These are phyloP conservation scores for Perdix hodgsoniae DNA, from an alignment of 2,797 vertebrate species.

Conservation along the genomic window DNA sequence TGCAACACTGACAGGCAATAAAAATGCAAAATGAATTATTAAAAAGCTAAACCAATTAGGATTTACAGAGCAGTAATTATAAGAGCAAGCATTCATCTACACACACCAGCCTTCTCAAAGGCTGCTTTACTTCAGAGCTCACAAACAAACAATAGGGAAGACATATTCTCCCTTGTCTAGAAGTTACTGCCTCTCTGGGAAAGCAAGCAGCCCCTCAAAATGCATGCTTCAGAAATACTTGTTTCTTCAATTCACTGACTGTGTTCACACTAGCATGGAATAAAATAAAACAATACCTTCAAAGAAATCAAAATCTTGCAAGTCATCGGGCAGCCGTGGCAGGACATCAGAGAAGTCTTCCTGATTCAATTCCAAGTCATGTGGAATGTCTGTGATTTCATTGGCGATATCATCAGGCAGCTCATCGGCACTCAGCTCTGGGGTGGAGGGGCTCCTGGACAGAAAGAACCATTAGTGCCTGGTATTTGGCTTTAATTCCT, in stretches of 20 bases:
- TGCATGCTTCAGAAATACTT: not conserved
- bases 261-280: not conserved
- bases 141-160: conserved; percentile 31
- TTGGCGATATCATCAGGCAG: conserved; percentile 98
- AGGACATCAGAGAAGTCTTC: conserved; percentile 98
- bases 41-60: conserved; percentile 49
- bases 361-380: conserved; percentile 98
- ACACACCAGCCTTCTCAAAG: not conserved
- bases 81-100: conserved; percentile 38
- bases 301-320: conserved; percentile 99
- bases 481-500: not conserved
- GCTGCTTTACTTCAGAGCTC: conserved; percentile 21
- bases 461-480: not conserved
- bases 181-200: not conserved
- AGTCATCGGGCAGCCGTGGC: conserved; percentile 94
- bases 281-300: conserved; percentile 87
- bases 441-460: conserved; percentile 93
- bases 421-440: conserved; percentile 96
- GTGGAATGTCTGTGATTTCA: conserved; percentile 99
- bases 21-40: conserved; percentile 62
- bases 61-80: conserved; percentile 52
- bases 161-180: not conserved
- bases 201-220: conserved; percentile 2
- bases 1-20: conserved; percentile 46
- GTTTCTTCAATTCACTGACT: conserved; percentile 17